Percentiles rank a stretch among this genome's conserved stretches.
phyloP scores from a whole-genome alignment of 2,113 vertebrate species.

The Xenopus laevis region DNA sequence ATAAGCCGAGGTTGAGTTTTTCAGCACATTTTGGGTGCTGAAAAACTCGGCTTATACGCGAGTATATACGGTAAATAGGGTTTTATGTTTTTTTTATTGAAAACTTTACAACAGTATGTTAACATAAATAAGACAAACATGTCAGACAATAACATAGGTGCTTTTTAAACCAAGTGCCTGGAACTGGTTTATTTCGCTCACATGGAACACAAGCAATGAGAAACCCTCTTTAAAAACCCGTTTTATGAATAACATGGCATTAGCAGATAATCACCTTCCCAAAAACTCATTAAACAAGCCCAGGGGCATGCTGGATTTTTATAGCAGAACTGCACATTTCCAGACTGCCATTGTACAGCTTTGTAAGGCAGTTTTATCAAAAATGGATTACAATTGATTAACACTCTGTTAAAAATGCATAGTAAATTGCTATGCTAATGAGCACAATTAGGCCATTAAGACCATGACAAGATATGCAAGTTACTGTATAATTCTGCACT shows the following conservation, averaged over 20 bases:
- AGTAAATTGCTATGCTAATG: conserved; percentile 46
- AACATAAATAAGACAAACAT: too few relatives aligned
- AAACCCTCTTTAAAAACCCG: conserved; percentile 12
- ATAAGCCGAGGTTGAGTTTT: too few relatives aligned
- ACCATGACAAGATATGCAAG: conserved; percentile 42
- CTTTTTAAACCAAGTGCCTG: too few relatives aligned
- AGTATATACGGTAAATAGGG: too few relatives aligned
- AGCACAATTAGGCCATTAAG: conserved; percentile 44
- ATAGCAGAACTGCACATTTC: conserved; percentile 37
- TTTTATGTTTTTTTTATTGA: too few relatives aligned
- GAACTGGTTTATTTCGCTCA: too few relatives aligned
- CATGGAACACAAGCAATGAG: too few relatives aligned
- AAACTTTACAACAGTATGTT: too few relatives aligned
- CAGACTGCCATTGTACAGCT: conserved; percentile 33
- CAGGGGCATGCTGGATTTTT: conserved; percentile 40
- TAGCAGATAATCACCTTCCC: conserved; percentile 45
- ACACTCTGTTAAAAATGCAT: conserved; percentile 44
- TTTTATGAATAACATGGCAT: conserved; percentile 40
- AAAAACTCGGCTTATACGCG: too few relatives aligned
- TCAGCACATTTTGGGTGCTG: too few relatives aligned
- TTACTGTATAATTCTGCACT: conserved; percentile 25
- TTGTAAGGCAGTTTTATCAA: conserved; percentile 44
- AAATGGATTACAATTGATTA: conserved; percentile 47
- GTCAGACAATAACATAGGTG: too few relatives aligned
- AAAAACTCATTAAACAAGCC: conserved; percentile 44